Evolutionary conservation across 2,888 invertebrate species (phyloP).

Genomic region (Acanthacorydalis orientalis): DNA sequence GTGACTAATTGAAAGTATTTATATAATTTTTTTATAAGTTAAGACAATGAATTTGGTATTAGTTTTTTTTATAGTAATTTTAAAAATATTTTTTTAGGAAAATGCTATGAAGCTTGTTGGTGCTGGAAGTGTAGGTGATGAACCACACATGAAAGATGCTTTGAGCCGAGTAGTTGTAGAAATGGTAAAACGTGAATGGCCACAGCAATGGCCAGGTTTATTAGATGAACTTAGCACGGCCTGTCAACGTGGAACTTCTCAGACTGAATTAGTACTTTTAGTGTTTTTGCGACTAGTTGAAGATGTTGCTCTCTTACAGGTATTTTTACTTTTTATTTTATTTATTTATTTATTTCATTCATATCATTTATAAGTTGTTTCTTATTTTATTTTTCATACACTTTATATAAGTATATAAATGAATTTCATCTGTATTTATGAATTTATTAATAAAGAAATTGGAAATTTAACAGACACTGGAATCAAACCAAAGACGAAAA

Average conservation of each 20-base stretch:
- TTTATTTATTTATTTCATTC: no score
- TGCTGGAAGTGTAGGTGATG: slow-evolving; percentile 58
- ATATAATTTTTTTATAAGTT: no score
- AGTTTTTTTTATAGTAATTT: no score
- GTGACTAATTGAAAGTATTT: no score
- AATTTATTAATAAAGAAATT: background rate
- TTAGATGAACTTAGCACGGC: slow-evolving; percentile 68
- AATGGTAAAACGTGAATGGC: slow-evolving; percentile 95
- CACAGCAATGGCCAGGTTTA: slow-evolving; percentile 86
- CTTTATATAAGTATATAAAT: background rate
- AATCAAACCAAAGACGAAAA: slow-evolving; percentile 73
- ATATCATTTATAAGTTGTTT: no score
- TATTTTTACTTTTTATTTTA: slow-evolving; percentile 19
- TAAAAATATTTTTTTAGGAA: slow-evolving; percentile 34
- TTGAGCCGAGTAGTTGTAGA: slow-evolving; percentile 85
- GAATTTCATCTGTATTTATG: slow-evolving; percentile 2
- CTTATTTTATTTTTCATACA: no score
- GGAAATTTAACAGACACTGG: slow-evolving; percentile 42
- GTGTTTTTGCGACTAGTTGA: slow-evolving; percentile 82
- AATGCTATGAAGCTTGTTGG: slow-evolving; percentile 72
- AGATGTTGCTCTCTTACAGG: slow-evolving; percentile 81
- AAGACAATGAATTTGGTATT: no score
- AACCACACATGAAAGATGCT: slow-evolving; percentile 68
- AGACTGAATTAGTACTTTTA: slow-evolving; percentile 78
- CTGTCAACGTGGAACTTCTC: slow-evolving; percentile 66